Evolutionary conservation across 2,888 invertebrate genomes (phyloP), one percentile per base, ranked within the genome.

Genomic region (Hydrotaea cyrtoneurina): DNA sequence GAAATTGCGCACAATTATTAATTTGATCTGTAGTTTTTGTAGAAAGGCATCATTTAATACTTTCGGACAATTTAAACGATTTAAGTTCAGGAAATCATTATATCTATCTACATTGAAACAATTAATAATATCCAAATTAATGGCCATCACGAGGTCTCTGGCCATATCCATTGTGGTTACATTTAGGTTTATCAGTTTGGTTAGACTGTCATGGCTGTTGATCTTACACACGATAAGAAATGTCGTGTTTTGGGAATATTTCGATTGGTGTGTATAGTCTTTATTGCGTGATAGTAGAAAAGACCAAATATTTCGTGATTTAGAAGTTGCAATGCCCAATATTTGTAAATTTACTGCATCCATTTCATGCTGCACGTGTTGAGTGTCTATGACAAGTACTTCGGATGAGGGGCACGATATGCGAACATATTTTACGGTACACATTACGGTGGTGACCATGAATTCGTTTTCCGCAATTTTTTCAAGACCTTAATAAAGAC

Each of bases 21-120:
- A 83, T 73, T 90, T 90, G 1, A 92, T 36, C 86, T 92, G 90
- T 10, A 92, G 76, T 55, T 88, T 88, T 46, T 88, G 87, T 7
- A 89, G 82, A 36, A 89, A 89, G 0, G 19, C 5, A 2, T 89
- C 89, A 15, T 87, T 87, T 1, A 89, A 71, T 62, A 83, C 71
- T 2, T 50, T 75, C 57, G 71, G 86, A 80, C 85, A 77, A 11
- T 53, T 69, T 17, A 76, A 23, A 31, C 59, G 86, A 43, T 59
- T 83, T 66, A 86, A 81, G 43, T n/a, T 81, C 74, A 73, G 82
- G 55, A 86, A 87, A 2, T 81, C 74, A 3, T 86, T 57, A 71
- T 86, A 88, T 73, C 85, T 82, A 5, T 87, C 77, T 0, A 62
- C n/a, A 7, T 88, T 79, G 11, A 77, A 69, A 36, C 87, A 86